Base-by-base conservation (phyloP, 2,797 vertebrate genomes). In the Epinephelus awoara region DNA sequence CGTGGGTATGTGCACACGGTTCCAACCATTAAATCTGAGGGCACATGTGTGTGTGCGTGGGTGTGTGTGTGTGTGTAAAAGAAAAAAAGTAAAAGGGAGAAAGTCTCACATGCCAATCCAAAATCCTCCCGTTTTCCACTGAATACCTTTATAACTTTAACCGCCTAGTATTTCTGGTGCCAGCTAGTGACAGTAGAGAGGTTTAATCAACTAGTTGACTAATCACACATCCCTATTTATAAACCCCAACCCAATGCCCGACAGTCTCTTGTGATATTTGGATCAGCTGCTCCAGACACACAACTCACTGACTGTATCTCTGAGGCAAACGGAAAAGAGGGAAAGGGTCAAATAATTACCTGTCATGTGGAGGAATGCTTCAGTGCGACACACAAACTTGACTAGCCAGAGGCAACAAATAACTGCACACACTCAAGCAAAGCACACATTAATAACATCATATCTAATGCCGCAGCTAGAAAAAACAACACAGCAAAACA, bases 341-440 rank as follows among this genome's bases (percentile, higher is more conserved):
- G 15, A 72, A 63, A 55, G 61, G 72, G 61, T 69, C 50, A 75
- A 76, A 88, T 61, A 58, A 75, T 83, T 47, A 70, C 57, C 50
- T 67, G 71, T 72, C 78, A 68, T 23, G 50, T 71, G 63, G 56
- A 72, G 70, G 64, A 83, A 86, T 69, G 58, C 57, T 79, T 67
- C 47, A 49, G 79, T 10, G 29, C 15, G 54, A 63, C 58, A 83
- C 71, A 85, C 71, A 79, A 51, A 40, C 66, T 58, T 25, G 42
- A 61, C 54, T 52, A 58, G 75, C 49, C 34, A 70, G 42, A 64
- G 49, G 76, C 38, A 77, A 63, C 66, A 83, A 58, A 59, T 51
- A 77, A 70, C 69, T 58, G 44, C 67, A 82, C 79, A 78, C 79
- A 70, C 42, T 70, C 68, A 81, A 55, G 25, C 58, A 79, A 72